phyloP scores from a whole-genome alignment of 2,888 invertebrate genomes.

The Zaprionus lineosus region DNA sequence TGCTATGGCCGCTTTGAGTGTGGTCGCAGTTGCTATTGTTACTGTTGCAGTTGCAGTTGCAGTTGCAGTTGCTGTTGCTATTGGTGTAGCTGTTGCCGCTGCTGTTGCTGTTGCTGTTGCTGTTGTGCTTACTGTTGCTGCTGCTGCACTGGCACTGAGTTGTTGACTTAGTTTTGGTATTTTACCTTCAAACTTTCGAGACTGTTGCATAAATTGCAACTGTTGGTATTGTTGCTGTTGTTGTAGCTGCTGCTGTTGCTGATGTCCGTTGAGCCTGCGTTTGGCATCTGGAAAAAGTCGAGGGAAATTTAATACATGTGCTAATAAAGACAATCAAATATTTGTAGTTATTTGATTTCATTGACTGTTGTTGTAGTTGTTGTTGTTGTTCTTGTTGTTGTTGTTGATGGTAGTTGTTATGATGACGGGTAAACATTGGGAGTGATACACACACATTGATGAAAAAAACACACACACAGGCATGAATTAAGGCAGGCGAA shows the following conservation, averaged over 20 bases:
- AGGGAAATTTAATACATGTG: constrained; percentile 34
- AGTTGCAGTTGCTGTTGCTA: constrained; percentile 35
- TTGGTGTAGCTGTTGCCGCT: constrained; percentile 41
- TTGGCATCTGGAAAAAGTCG: constrained; percentile 68
- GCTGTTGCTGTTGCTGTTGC: constrained; percentile 30
- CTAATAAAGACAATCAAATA: constrained; percentile 1
- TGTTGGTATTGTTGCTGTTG: constrained; percentile 65
- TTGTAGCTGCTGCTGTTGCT: constrained; percentile 54
- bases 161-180: constrained; percentile 81
- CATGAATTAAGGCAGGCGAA: no score
- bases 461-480: neutral
- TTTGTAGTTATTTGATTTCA: constrained; percentile 29
- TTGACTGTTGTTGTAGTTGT: constrained; percentile 6
- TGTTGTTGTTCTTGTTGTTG: constrained; percentile 26
- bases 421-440: constrained; percentile 42
- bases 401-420: constrained; percentile 28
- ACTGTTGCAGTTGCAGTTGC: constrained; percentile 29
- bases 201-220: constrained; percentile 80
- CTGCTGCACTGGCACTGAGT: constrained; percentile 21
- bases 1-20: constrained; percentile 26
- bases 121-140: constrained; percentile 34
- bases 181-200: constrained; percentile 82
- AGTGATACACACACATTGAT: constrained; percentile 45
- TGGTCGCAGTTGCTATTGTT: constrained; percentile 28
- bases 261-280: constrained; percentile 68